Conservation (phyloP, 2,113 vertebrate genomes). For the Elaphurus davidianus region DNA sequence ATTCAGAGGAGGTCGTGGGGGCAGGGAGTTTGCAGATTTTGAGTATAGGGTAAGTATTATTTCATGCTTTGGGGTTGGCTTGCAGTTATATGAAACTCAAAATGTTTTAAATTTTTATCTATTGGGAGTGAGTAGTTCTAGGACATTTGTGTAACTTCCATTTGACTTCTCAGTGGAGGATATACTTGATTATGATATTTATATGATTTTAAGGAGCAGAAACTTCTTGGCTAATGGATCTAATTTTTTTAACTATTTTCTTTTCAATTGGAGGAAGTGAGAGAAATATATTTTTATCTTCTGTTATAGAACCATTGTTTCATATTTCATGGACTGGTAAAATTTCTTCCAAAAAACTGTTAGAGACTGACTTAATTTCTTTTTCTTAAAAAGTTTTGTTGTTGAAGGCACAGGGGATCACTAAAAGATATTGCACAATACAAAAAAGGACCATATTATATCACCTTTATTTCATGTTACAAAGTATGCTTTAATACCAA, state of each 20-base stretch:
- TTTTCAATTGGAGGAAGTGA: not conserved
- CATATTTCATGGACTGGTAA: not conserved
- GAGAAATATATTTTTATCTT: not conserved
- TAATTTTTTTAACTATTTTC: not conserved
- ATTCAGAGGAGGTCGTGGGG: constrained; percentile 91
- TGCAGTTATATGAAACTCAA: not conserved
- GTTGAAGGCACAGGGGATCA: not conserved
- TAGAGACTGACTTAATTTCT: not conserved
- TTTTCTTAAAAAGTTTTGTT: not conserved
- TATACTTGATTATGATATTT: not conserved
- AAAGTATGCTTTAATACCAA: not conserved
- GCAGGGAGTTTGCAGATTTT: constrained; percentile 94
- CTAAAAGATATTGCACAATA: not conserved
- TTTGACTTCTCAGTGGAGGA: not conserved
- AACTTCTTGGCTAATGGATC: not conserved
- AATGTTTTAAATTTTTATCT: not conserved
- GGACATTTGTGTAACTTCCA: not conserved
- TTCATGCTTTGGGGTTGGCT: not conserved
- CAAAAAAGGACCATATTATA: not conserved
- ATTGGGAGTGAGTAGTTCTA: not conserved
- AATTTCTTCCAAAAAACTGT: not conserved
- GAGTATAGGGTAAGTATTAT: constrained; percentile 92
- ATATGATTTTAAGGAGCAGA: not conserved
- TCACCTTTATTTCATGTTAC: not conserved
- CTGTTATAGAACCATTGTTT: not conserved